Base-by-base conservation (phyloP, 2,113 vertebrate genomes). In the Rafetus swinhoei region DNA sequence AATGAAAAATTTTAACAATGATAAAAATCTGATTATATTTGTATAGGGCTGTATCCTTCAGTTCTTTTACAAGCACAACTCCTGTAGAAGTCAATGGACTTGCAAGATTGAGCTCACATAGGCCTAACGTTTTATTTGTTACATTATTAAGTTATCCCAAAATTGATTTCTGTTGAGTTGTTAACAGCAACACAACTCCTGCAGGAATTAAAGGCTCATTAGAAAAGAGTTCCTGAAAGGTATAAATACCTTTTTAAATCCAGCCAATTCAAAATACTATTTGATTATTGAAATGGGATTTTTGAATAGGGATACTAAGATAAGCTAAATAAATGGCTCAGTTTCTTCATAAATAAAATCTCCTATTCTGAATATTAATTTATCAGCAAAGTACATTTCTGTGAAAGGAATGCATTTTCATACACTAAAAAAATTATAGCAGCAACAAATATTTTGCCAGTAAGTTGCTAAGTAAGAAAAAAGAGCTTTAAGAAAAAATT, bases 241-340 rank as follows among this genome's bases (percentile, higher is more conserved):
- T 92, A 79, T 60, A 90, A 93, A 88, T 77, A 93, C 39, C 72
- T 85, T 96, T 95, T 90, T 93, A 27, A 85, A 82, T 91, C 81
- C 81, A 95, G 76, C 11, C 76, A 92, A 89, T 24, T 29, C 59
- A 91, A 84, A 96, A 94, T 87, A 32, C 32, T 83, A 9, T 90
- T 89, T 93, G 79, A 90, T 96, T 94, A 93, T 96, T 86, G 79
- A 95, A 90, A 97, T 74, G 8, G 57, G 79, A 85, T 89, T 87
- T 97, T 96, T 93, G n/a, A 90, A 93, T 45, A 45, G 45, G 45
- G 45, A 45, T 45, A 45, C 45, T 45, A 87, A 79, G 57, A 82
- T 74, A 88, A 87, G 21, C 25, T 72, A 81, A 91, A 72, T 72
- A 72, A 82, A 77, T 59, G 50, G 4, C 56, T 45, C 69, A 9